Evolutionary conservation across 2,113 vertebrate genomes (phyloP).

Genomic region (Neopipo cinnamomea): DNA sequence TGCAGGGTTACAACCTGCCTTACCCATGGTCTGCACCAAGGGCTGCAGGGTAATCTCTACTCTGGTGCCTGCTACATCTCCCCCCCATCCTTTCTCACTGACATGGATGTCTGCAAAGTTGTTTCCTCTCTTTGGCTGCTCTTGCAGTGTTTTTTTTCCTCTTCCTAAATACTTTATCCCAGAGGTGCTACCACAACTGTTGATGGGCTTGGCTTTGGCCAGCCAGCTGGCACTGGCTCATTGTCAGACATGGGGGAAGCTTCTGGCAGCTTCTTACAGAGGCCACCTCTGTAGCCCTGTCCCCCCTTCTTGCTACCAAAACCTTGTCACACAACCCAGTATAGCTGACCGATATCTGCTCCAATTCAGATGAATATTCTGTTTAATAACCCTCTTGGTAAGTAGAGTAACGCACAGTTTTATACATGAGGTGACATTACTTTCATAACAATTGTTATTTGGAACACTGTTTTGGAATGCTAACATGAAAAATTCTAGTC

Average conservation of each 20-base stretch:
- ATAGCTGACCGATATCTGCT: background rate
- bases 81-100: accelerated
- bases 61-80: background rate
- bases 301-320: background rate
- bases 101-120: background rate
- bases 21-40: background rate
- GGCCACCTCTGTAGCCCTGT: background rate
- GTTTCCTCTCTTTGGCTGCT: background rate
- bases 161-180: background rate
- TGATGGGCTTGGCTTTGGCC: background rate
- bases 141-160: background rate
- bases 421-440: background rate
- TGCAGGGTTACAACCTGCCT: background rate
- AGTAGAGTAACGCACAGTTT: background rate
- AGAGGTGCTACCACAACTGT: background rate
- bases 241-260: background rate
- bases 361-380: background rate
- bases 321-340: background rate
- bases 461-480: background rate
- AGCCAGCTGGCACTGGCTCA: background rate
- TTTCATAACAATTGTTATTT: background rate
- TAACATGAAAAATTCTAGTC: background rate
- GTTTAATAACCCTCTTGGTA: background rate
- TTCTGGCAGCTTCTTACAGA: background rate
- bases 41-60: background rate